These are phyloP conservation scores for Dysmachus trigonus DNA, from an alignment of 2,888 invertebrate species.

Conservation along the genomic window DNA sequence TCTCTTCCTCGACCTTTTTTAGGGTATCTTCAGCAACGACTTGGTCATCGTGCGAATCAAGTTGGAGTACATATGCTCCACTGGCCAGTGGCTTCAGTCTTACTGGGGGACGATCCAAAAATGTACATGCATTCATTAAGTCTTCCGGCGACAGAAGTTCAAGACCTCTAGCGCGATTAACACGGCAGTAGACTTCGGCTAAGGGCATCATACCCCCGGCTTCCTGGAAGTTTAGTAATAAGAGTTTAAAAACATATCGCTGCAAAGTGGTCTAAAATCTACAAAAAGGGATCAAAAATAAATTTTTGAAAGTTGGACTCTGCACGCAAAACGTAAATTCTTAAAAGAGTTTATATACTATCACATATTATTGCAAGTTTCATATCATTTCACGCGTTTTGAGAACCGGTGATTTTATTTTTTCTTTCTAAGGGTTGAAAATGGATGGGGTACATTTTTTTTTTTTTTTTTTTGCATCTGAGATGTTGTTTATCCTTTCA, in stretches of 20 bases:
- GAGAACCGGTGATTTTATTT: too few relatives aligned
- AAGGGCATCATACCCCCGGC: constrained; percentile 96
- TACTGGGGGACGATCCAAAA: constrained; percentile 74
- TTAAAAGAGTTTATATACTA: too few relatives aligned
- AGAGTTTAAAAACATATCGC: background rate
- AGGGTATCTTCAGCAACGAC: constrained; percentile 74
- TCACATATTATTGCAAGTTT: too few relatives aligned
- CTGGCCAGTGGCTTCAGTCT: constrained; percentile 87
- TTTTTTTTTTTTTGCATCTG: too few relatives aligned
- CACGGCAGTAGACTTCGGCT: constrained; percentile 95
- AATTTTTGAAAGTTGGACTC: too few relatives aligned
- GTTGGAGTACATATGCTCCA: constrained; percentile 94
- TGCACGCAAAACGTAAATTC: too few relatives aligned
- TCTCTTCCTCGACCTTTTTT: constrained; percentile 71
- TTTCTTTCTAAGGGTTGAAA: too few relatives aligned
- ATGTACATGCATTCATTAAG: constrained; percentile 88
- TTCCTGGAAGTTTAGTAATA: constrained; percentile 67
- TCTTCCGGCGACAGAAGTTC: constrained; percentile 98
- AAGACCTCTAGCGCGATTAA: constrained; percentile 95
- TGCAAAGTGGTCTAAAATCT: background rate
- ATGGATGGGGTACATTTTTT: too few relatives aligned
- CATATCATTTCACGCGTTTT: too few relatives aligned
- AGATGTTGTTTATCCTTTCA: too few relatives aligned
- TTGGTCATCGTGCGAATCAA: constrained; percentile 78
- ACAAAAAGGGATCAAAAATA: background rate